Evolutionary conservation across 2,113 vertebrate genomes (phyloP).

Genomic region (Antennarius striatus): DNA sequence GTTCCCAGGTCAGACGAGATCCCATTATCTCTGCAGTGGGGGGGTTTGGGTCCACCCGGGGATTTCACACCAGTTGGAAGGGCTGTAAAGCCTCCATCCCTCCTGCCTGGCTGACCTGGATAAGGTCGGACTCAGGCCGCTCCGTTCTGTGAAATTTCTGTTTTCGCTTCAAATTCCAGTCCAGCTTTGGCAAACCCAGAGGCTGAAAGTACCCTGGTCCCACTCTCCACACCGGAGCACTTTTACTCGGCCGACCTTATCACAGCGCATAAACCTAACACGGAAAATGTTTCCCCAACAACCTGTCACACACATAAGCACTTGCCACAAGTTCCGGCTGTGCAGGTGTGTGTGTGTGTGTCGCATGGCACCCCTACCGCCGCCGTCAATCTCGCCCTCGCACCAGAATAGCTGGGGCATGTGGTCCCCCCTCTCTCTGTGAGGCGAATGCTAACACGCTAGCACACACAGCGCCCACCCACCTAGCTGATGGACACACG

Average conservation of each 20-base stretch:
- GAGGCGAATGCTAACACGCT: constrained; percentile 33
- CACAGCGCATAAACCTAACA: constrained; percentile 54
- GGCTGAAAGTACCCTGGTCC: constrained; percentile 35
- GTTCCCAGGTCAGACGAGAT: too few relatives aligned
- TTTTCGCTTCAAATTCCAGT: constrained; percentile 23
- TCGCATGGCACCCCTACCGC: constrained; percentile 51
- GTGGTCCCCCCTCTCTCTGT: constrained; percentile 41
- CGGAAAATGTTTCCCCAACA: constrained; percentile 56
- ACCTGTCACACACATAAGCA: constrained; percentile 59
- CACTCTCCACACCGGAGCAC: constrained; percentile 21
- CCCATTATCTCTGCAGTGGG: too few relatives aligned
- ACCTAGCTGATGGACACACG: constrained; percentile 58
- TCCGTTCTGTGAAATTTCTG: constrained; percentile 2
- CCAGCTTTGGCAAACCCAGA: constrained; percentile 34
- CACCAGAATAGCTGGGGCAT: constrained; percentile 54
- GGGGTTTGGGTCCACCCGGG: too few relatives aligned
- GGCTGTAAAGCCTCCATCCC: neutral
- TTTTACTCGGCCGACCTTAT: constrained; percentile 58
- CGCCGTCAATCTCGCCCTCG: constrained; percentile 64
- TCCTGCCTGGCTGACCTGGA: constrained; percentile 11
- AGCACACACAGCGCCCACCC: constrained; percentile 38
- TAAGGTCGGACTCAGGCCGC: neutral
- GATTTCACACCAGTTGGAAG: too few relatives aligned
- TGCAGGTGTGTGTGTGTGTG: constrained; percentile 14
- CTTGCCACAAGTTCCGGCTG: constrained; percentile 41